Evolutionary conservation across 2,888 invertebrate genomes (phyloP).

Genomic region (Amaurobius ferox): DNA sequence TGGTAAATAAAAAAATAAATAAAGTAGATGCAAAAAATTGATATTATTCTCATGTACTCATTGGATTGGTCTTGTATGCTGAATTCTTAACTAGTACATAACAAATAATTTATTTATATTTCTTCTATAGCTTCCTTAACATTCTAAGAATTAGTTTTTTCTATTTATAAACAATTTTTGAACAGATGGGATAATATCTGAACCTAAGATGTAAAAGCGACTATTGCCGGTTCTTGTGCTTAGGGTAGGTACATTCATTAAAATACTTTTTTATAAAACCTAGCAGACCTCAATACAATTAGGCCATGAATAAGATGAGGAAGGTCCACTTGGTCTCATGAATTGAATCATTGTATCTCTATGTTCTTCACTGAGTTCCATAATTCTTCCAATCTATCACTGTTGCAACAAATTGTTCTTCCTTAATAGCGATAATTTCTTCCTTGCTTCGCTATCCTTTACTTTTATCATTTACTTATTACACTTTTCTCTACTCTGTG

Average conservation of each 20-base stretch:
- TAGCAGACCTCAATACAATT: not conserved
- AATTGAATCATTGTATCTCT: not conserved
- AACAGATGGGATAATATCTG: not conserved
- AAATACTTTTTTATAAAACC: not conserved
- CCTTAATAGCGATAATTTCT: not conserved
- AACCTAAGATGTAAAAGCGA: not conserved
- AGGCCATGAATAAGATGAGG: slow-evolving; percentile 4
- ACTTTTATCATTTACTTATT: too few relatives aligned
- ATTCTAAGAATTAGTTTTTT: not conserved
- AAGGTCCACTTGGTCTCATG: slow-evolving; percentile 5
- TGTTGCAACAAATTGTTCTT: not conserved
- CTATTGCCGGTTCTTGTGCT: not conserved
- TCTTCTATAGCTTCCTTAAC: too few relatives aligned
- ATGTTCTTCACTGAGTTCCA: not conserved
- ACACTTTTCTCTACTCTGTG: too few relatives aligned
- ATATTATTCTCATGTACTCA: too few relatives aligned
- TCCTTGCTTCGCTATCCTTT: not conserved
- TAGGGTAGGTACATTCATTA: slow-evolving; percentile 1
- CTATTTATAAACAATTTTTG: not conserved
- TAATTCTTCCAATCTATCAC: not conserved
- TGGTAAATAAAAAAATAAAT: too few relatives aligned
- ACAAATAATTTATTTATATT: too few relatives aligned
- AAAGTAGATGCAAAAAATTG: too few relatives aligned
- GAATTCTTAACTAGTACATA: too few relatives aligned
- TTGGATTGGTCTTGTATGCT: too few relatives aligned